Percentiles rank a stretch among this genome's conserved stretches.
phyloP scores from a whole-genome alignment of 2,113 vertebrate genomes.

The Otis tarda region DNA sequence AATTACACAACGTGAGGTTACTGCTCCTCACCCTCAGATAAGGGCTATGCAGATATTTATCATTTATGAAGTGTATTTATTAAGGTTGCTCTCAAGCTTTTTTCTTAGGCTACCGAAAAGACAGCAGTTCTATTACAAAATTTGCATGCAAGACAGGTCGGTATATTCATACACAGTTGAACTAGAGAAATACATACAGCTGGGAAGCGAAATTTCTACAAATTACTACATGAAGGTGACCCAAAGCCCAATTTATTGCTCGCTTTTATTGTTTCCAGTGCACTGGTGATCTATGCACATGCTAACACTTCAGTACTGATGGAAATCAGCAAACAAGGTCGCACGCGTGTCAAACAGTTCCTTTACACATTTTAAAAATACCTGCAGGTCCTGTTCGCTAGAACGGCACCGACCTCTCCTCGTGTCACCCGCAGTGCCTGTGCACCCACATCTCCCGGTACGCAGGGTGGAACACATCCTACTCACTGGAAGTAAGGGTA shows the following conservation, averaged over 20 bases:
- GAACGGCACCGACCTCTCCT: neutral
- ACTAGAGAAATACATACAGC: neutral
- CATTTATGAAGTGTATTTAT: neutral
- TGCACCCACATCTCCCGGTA: neutral
- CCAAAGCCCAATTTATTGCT: neutral
- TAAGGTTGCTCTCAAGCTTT: neutral
- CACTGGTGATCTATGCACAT: neutral
- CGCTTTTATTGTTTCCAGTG: constrained; percentile 2
- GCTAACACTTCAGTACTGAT: neutral
- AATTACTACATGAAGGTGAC: constrained; percentile 22
- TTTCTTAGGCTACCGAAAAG: neutral
- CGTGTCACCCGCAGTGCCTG: rapidly evolving
- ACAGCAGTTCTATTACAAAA: neutral
- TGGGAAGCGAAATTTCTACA: neutral
- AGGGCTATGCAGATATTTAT: neutral
- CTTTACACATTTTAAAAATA: neutral
- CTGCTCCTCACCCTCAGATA: neutral
- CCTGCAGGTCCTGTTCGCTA: neutral
- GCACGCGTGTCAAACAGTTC: neutral
- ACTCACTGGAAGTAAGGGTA: neutral
- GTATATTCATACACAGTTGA: neutral
- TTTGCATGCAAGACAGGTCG: neutral
- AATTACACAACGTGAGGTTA: neutral
- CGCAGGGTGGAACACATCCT: neutral
- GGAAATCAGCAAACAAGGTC: constrained; percentile 25